Evolutionary conservation across 2,113 vertebrate species (phyloP).

Genomic region (Circaetus gallicus): DNA sequence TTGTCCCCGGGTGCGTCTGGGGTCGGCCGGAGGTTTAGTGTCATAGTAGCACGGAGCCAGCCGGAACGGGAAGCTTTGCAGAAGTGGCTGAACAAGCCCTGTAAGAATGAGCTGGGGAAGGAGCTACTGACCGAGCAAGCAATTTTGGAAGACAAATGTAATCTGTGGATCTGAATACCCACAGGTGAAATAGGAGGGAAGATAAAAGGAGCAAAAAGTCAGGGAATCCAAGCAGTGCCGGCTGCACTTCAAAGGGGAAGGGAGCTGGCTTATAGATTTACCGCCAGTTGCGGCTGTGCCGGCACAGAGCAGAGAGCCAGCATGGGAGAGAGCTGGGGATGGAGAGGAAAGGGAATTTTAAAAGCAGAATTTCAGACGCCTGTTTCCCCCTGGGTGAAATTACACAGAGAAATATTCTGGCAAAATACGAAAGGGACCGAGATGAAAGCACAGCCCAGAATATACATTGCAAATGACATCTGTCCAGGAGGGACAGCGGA

Average conservation of each 20-base stretch:
- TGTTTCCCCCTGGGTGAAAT: conserved; percentile 55
- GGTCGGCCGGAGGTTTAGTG: fast-evolving
- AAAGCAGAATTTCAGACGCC: conserved; percentile 31
- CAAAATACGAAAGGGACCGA: conserved; percentile 49
- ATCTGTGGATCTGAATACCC: conserved; percentile 38
- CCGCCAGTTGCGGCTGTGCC: not conserved
- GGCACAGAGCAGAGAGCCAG: not conserved
- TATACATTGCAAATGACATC: conserved; percentile 30
- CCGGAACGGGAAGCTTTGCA: not conserved
- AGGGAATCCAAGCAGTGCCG: not conserved
- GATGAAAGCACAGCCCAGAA: conserved; percentile 44
- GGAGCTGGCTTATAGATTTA: conserved; percentile 12
- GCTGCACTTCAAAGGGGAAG: conserved; percentile 54
- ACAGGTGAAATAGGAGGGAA: conserved; percentile 22
- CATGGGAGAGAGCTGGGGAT: not conserved
- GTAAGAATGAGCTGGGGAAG: not conserved
- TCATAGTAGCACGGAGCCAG: fast-evolving
- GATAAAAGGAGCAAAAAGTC: conserved; percentile 54
- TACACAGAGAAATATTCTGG: conserved; percentile 58
- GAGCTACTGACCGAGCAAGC: not conserved
- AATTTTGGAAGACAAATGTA: conserved; percentile 46
- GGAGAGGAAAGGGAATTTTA: conserved; percentile 24
- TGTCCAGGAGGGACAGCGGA: not conserved
- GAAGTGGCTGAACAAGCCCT: not conserved
- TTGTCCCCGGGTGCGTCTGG: fast-evolving